Base-by-base conservation (phyloP, 2,113 vertebrate genomes). In the Acanthochromis polyacanthus region DNA sequence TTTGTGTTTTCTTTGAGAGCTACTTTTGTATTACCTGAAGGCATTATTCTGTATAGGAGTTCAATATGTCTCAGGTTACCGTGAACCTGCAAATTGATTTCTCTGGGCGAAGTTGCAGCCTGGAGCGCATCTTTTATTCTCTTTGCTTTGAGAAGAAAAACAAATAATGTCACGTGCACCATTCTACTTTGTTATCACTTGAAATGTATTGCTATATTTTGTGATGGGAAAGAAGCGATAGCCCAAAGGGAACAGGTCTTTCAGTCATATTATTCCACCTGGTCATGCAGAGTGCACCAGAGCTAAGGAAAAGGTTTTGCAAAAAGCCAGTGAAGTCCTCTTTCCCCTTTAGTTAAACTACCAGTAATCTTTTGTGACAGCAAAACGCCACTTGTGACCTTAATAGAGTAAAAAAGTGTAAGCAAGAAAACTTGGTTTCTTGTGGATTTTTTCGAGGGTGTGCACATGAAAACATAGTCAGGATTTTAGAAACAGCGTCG, bases 61-160 rank as follows among this genome's bases (percentile, higher is more conserved):
- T 88, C 85, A 80, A 85, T 85, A 84, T 72, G 62, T 90, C 82
- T 84, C 65, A 64, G 80, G 80, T 88, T 86, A 86, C 84, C 67
- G 48, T 40, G 20, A 75, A 90, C 75, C 73, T 69, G 46, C 74
- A 89, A 89, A 90, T 86, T 86, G 85, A 88, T 89, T 88, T 89
- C 71, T 86, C 51, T 63, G 71, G 70, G 64, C 81, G 76, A 51
- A 66, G 82, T 82, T 85, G 71, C 70, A 61, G 83, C 85, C 85
- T 15, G 15, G 64, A 80, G 84, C 82, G 61, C 51, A 50, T 86
- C 73, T 81, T 75, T 75, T 65, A 81, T 71, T 84, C 55, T 67
- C 60, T 86, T 87, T 81, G 60, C 82, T 77, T 14, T 12, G 30
- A 67, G 75, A 73, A 73, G 52, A 67, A 85, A 87, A 85, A 83